Conservation (phyloP, 1,140 invertebrate species). For the Prorops nasuta region DNA sequence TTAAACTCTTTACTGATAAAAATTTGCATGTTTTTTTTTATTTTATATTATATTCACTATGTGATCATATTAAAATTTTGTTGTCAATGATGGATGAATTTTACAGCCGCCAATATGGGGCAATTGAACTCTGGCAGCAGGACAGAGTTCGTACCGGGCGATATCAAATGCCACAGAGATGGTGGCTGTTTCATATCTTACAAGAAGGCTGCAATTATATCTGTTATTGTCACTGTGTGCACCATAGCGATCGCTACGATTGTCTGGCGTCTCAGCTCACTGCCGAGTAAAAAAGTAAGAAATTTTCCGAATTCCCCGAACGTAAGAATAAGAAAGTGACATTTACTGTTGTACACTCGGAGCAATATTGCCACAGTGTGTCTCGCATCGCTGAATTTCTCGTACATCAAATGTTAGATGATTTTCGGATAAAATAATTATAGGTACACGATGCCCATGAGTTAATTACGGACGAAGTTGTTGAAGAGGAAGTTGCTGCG, state of each 20-base stretch:
- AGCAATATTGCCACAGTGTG: too few species aligned
- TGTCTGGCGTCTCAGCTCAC: constrained; percentile 33
- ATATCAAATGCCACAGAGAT: constrained; percentile 34
- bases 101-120: constrained; percentile 37
- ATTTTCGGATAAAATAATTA: too few species aligned
- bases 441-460: too few species aligned
- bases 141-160: constrained; percentile 34
- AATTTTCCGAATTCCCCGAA: neutral
- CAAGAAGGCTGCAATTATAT: constrained; percentile 31
- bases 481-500: constrained; percentile 12
- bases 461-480: neutral
- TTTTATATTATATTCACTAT: too few species aligned
- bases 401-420: too few species aligned
- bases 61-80: too few species aligned
- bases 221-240: constrained; percentile 29
- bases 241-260: constrained; percentile 34
- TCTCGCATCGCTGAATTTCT: too few species aligned
- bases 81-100: constrained; percentile 11
- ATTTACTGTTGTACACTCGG: too few species aligned
- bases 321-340: too few species aligned
- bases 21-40: too few species aligned
- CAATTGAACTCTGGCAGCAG: constrained; percentile 28
- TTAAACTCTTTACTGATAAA: too few species aligned
- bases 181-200: constrained; percentile 45
- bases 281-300: constrained; percentile 32